These are phyloP conservation scores for Mus spretus DNA, from an alignment of 2,797 vertebrate species.

Conservation along the genomic window DNA sequence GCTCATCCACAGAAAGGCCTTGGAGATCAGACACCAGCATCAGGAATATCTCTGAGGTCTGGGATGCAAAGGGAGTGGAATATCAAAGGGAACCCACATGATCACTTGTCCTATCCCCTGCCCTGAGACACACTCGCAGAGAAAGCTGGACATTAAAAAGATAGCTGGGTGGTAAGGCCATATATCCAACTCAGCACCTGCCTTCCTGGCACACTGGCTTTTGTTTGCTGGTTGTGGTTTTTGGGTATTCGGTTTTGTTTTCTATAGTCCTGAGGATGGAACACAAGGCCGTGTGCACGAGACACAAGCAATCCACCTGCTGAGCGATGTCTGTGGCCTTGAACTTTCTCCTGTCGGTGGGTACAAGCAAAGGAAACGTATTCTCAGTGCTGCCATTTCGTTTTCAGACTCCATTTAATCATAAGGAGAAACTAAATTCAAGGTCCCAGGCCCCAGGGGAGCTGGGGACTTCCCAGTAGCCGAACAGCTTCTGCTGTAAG, in stretches of 20 bases:
- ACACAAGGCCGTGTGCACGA: no score
- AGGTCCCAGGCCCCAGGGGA: not conserved
- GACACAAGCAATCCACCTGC: not conserved
- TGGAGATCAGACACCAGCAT: conserved; percentile 91
- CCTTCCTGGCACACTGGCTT: not conserved
- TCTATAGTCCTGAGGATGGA: not conserved
- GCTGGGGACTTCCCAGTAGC: no score
- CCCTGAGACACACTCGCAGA: not conserved
- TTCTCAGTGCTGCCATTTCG: no score
- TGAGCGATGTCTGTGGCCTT: not conserved
- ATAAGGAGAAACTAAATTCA: not conserved
- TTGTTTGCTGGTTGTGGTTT: not conserved
- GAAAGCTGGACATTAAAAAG: fast-evolving
- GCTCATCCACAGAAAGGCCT: conserved; percentile 87
- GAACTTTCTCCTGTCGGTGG: not conserved
- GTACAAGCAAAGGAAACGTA: no score
- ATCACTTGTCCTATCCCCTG: not conserved
- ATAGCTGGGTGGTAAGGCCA: not conserved
- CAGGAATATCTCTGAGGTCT: conserved; percentile 91
- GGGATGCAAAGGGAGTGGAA: not conserved
- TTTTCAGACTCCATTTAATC: not conserved
- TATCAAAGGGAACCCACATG: not conserved
- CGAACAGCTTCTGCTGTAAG: not conserved
- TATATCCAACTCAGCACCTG: not conserved
- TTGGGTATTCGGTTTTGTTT: not conserved